Percentiles rank a stretch among this genome's conserved stretches.
phyloP scores from a whole-genome alignment of 2,888 invertebrate genomes.

The Drosophila fulvimacula region DNA sequence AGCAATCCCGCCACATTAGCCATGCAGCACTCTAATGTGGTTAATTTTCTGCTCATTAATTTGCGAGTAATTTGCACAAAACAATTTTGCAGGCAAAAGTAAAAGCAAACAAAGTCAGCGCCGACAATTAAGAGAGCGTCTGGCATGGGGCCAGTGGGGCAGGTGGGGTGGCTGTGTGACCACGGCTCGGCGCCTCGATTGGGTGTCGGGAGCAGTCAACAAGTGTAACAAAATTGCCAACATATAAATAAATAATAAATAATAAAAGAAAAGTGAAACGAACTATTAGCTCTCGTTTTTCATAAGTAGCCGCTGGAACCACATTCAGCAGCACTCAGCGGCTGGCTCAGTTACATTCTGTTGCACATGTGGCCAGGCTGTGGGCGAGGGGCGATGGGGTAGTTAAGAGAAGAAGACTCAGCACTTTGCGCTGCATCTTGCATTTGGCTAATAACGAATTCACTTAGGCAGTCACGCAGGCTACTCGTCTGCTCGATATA shows the following conservation, averaged over 20 bases:
- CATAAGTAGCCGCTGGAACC: constrained; percentile 51
- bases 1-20: constrained; percentile 1
- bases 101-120: constrained; percentile 64
- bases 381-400: background rate
- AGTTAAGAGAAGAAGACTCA: background rate
- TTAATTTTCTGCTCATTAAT: constrained; percentile 80
- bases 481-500: constrained; percentile 48
- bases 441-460: constrained; percentile 71
- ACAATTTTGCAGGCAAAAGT: constrained; percentile 74
- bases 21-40: constrained; percentile 64
- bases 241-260: constrained; percentile 62
- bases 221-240: constrained; percentile 59
- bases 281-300: constrained; percentile 80
- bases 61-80: constrained; percentile 68
- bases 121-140: constrained; percentile 62
- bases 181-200: constrained; percentile 62
- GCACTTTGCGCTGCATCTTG: constrained; percentile 49
- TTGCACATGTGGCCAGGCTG: constrained; percentile 55
- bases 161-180: constrained; percentile 15
- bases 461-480: constrained; percentile 62
- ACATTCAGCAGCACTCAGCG: constrained; percentile 7
- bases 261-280: constrained; percentile 80
- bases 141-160: constrained; percentile 11
- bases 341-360: constrained; percentile 72
- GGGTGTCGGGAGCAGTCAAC: constrained; percentile 47